phyloP scores from a whole-genome alignment of 2,888 invertebrate species.

The Lepidocyrtoides sp. region DNA sequence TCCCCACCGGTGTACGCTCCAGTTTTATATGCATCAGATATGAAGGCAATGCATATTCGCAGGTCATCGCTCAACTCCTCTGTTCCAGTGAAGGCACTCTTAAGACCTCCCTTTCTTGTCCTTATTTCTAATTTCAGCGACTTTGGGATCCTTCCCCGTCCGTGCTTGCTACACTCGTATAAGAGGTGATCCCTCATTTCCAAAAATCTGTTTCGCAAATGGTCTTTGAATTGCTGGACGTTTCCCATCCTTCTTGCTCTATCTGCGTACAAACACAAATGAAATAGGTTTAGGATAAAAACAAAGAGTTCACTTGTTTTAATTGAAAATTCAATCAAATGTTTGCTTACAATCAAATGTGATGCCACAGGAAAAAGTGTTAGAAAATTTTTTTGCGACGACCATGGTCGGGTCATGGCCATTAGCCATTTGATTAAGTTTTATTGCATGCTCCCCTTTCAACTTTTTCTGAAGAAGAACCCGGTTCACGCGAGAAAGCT shows the following conservation, averaged over 20 bases:
- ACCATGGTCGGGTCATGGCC: conserved; percentile 21
- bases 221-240: neutral
- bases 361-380: conserved; percentile 26
- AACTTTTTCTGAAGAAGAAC: neutral
- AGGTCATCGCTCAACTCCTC: neutral
- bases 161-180: conserved; percentile 17
- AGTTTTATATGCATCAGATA: neutral
- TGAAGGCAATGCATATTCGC: neutral
- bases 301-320: too few relatives aligned
- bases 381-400: neutral
- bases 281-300: too few relatives aligned
- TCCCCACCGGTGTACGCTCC: too few relatives aligned
- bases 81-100: neutral
- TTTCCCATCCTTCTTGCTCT: neutral
- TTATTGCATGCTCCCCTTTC: neutral
- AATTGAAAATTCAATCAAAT: neutral
- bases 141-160: neutral
- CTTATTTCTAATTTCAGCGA: neutral
- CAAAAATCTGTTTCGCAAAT: conserved; percentile 18
- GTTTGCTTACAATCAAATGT: conserved; percentile 35
- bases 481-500: neutral
- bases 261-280: neutral
- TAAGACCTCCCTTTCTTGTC: neutral
- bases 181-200: conserved; percentile 36
- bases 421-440: neutral